Percentiles rank a stretch among this genome's conserved stretches.
These are phyloP conservation scores for Limnephilus lunatus DNA, from an alignment of 2,888 invertebrate genomes.

Conservation along the genomic window DNA sequence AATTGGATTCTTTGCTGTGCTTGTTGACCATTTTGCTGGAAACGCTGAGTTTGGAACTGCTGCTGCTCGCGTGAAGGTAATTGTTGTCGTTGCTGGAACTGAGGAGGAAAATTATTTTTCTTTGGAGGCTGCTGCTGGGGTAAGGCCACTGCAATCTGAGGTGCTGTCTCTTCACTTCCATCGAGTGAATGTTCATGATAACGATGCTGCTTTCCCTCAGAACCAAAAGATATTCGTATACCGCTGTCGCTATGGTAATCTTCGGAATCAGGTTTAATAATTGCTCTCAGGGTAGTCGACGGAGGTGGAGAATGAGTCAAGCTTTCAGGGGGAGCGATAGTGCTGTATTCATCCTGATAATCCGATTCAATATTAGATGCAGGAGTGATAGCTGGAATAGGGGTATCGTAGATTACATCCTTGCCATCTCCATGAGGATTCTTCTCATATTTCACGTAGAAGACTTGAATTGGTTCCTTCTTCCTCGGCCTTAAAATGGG, in stretches of 20 bases:
- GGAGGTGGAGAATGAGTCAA: slow-evolving; percentile 76
- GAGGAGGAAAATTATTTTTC: slow-evolving; percentile 66
- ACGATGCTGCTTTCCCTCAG: slow-evolving; percentile 75
- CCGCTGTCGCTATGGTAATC: slow-evolving; percentile 88
- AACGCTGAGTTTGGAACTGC: slow-evolving; percentile 55
- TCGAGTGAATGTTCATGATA: slow-evolving; percentile 72
- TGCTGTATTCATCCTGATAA: slow-evolving; percentile 78
- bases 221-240: slow-evolving; percentile 89
- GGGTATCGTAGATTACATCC: slow-evolving; percentile 87
- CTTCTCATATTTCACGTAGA: slow-evolving; percentile 94
- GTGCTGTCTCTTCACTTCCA: slow-evolving; percentile 80
- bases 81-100: slow-evolving; percentile 69
- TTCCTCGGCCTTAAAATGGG: slow-evolving; percentile 73
- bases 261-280: slow-evolving; percentile 92
- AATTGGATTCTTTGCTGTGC: slow-evolving; percentile 75
- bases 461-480: slow-evolving; percentile 93
- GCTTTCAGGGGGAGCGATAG: slow-evolving; percentile 75
- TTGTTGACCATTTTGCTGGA: slow-evolving; percentile 69
- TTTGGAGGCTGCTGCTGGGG: slow-evolving; percentile 70
- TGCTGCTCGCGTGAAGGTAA: slow-evolving; percentile 65
- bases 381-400: slow-evolving; percentile 87
- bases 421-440: slow-evolving; percentile 84
- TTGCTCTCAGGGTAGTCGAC: slow-evolving; percentile 88
- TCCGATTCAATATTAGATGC: slow-evolving; percentile 80
- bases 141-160: slow-evolving; percentile 79